These are phyloP conservation scores for Tanypteryx hageni DNA, from an alignment of 2,888 invertebrate genomes.

Conservation along the genomic window DNA sequence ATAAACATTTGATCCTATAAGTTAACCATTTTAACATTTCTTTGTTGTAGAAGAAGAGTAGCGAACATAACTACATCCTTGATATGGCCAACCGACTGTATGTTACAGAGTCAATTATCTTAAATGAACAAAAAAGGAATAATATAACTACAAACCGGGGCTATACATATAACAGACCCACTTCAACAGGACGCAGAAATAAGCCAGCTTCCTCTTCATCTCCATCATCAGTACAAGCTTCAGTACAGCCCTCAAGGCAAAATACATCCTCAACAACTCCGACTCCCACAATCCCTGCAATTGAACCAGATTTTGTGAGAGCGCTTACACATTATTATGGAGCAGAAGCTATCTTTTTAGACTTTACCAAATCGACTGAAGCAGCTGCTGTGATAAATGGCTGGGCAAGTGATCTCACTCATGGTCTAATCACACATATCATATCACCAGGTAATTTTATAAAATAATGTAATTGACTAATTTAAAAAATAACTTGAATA, in stretches of 20 bases:
- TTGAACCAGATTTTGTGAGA: constrained; percentile 49
- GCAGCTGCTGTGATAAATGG: constrained; percentile 55
- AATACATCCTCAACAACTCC: background rate
- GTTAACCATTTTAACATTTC: too few species aligned
- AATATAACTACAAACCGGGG: background rate
- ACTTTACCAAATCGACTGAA: constrained; percentile 42
- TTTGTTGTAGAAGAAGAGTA: background rate
- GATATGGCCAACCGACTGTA: constrained; percentile 43
- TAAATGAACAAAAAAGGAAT: background rate
- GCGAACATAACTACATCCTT: constrained; percentile 14
- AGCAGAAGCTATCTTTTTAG: constrained; percentile 44
- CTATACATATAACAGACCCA: background rate
- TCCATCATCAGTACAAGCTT: background rate
- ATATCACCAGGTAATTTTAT: constrained; percentile 36
- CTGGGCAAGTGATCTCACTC: constrained; percentile 56
- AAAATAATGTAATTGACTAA: background rate
- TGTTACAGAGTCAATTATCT: constrained; percentile 26
- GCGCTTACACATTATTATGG: constrained; percentile 49
- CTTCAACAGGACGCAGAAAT: constrained; percentile 8
- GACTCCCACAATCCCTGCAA: background rate
- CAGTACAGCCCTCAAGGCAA: constrained; percentile 1
- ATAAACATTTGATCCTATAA: too few species aligned
- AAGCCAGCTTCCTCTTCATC: constrained; percentile 7
- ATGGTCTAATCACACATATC: constrained; percentile 51
- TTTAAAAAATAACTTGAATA: too few species aligned